Evolutionary conservation across 2,888 invertebrate species (phyloP).

Genomic region (Himalopsyche tibetana): DNA sequence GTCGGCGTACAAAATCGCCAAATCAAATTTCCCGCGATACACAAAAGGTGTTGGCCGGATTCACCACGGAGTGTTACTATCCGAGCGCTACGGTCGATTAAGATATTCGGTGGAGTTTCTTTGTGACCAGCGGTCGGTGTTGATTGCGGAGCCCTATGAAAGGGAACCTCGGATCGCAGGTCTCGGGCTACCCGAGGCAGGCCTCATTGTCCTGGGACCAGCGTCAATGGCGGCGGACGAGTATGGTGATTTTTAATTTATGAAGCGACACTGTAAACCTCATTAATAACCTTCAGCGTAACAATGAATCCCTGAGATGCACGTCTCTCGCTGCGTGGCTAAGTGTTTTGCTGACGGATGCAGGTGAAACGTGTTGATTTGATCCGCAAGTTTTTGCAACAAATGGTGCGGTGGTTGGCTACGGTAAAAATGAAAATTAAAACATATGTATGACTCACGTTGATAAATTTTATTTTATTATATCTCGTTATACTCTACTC

Average conservation of each 20-base stretch:
- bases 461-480: too few species aligned
- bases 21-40: slow-evolving; percentile 62
- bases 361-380: slow-evolving; percentile 30
- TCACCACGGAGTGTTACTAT: slow-evolving; percentile 51
- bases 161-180: slow-evolving; percentile 34
- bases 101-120: slow-evolving; percentile 61
- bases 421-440: neutral
- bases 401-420: neutral
- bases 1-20: slow-evolving; percentile 63
- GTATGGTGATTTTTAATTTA: slow-evolving; percentile 63
- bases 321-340: slow-evolving; percentile 50
- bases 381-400: slow-evolving; percentile 16
- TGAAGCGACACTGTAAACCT: slow-evolving; percentile 62
- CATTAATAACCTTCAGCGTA: slow-evolving; percentile 61
- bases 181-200: slow-evolving; percentile 50
- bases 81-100: slow-evolving; percentile 63
- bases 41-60: slow-evolving; percentile 52
- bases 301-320: slow-evolving; percentile 54
- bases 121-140: slow-evolving; percentile 51
- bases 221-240: slow-evolving; percentile 51
- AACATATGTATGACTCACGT: too few species aligned
- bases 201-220: slow-evolving; percentile 60
- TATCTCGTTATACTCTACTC: too few species aligned
- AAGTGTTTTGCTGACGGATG: slow-evolving; percentile 32
- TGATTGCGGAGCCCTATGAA: slow-evolving; percentile 41